Percentiles rank a stretch among this genome's conserved stretches.
These are phyloP conservation scores for Phrynocephalus vlangalii DNA, from an alignment of 2,797 vertebrate genomes.

Conservation along the genomic window DNA sequence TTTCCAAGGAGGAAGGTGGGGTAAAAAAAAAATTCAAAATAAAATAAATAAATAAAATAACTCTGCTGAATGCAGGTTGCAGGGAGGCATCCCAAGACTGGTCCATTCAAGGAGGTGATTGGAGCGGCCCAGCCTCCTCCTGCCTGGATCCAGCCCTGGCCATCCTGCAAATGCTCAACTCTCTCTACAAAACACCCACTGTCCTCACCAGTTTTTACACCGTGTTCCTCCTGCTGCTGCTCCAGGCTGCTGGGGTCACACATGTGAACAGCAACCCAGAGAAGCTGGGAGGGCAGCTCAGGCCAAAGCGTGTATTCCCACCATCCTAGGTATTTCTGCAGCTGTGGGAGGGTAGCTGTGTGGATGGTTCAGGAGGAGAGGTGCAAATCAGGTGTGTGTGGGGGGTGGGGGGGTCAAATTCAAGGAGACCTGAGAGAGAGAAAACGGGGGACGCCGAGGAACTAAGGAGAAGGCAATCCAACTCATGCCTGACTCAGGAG, in stretches of 20 bases:
- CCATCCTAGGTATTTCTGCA: not conserved
- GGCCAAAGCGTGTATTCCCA: not conserved
- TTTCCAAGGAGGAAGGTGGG: too few species aligned
- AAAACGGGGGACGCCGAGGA: not conserved
- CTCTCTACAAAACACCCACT: not conserved
- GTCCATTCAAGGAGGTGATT: not conserved
- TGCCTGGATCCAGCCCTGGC: too few species aligned
- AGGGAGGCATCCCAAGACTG: not conserved
- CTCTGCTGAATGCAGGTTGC: not conserved
- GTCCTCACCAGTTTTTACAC: not conserved
- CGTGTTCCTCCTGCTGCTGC: too few species aligned
- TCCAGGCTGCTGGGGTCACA: constrained; percentile 16
- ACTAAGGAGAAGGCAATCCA: too few species aligned
- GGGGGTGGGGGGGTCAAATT: not conserved
- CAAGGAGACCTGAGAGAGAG: not conserved
- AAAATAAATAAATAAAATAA: too few species aligned
- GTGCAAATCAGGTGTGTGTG: too few species aligned
- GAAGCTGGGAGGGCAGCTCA: not conserved
- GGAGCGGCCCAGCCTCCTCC: not conserved
- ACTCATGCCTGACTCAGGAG: not conserved
- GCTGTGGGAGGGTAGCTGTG: not conserved
- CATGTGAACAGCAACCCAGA: not conserved
- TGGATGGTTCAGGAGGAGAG: not conserved
- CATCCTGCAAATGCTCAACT: not conserved
- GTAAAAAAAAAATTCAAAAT: too few species aligned